These are phyloP conservation scores for Nipponia nippon DNA, from an alignment of 2,113 vertebrate genomes.

Conservation along the genomic window DNA sequence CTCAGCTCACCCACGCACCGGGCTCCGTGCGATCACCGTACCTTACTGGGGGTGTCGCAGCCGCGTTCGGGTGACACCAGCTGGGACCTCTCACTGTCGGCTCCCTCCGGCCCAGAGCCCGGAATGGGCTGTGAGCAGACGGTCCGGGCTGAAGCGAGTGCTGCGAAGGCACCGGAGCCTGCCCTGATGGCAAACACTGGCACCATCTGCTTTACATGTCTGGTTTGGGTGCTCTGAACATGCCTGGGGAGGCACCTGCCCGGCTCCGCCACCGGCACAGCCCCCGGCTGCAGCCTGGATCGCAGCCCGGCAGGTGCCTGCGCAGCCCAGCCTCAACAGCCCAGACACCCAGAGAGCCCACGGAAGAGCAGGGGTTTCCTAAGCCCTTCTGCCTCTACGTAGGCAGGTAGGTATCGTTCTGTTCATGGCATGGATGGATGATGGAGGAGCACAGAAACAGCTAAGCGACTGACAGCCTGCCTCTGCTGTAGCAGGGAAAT, in stretches of 20 bases:
- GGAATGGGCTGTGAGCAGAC: accelerated
- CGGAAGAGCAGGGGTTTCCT: accelerated
- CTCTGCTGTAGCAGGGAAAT: accelerated
- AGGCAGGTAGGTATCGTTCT: accelerated
- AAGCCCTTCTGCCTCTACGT: accelerated
- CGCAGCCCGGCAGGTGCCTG: not conserved
- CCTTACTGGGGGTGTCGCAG: not conserved
- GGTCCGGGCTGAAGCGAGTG: not conserved
- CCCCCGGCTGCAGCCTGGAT: not conserved
- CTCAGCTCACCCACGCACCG: accelerated
- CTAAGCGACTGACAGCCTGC: not conserved
- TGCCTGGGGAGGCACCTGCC: not conserved
- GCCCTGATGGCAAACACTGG: not conserved
- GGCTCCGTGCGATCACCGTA: accelerated
- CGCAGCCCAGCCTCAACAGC: not conserved
- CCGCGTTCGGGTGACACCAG: not conserved
- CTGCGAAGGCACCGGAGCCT: accelerated
- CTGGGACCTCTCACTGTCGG: accelerated
- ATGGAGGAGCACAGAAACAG: not conserved
- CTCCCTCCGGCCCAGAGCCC: not conserved
- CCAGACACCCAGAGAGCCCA: not conserved
- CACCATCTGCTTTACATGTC: not conserved
- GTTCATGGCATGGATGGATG: accelerated
- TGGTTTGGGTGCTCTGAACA: not conserved
- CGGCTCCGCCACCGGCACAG: accelerated